Percentiles rank a stretch among this genome's conserved stretches.
phyloP scores from a whole-genome alignment of 2,797 vertebrate species.

The Onychomys leucogaster region DNA sequence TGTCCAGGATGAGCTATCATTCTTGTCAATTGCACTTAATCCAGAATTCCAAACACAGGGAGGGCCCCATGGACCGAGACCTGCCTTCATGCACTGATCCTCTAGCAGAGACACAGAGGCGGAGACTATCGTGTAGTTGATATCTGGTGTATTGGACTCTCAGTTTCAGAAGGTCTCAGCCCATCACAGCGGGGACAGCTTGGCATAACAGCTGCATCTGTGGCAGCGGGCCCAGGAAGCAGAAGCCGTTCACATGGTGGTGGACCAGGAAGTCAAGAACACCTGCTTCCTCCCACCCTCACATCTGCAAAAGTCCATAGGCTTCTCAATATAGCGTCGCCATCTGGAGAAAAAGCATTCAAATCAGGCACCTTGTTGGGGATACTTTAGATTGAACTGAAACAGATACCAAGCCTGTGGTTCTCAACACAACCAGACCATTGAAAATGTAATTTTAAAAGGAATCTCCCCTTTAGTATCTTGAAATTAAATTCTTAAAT shows the following conservation, averaged over 20 bases:
- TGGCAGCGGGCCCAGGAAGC: neutral
- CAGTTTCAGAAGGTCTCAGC: neutral
- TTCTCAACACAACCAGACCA: neutral
- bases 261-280: neutral
- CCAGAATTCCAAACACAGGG: neutral
- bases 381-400: neutral
- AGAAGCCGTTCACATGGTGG: neutral
- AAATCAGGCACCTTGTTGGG: neutral
- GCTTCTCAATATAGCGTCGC: neutral
- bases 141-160: neutral
- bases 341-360: neutral
- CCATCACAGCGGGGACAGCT: neutral
- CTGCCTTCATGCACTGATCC: neutral
- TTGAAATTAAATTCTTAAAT: constrained; percentile 59
- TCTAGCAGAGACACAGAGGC: neutral
- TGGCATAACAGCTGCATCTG: neutral
- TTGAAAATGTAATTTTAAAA: neutral
- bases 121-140: neutral
- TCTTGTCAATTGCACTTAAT: neutral
- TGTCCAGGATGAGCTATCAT: neutral
- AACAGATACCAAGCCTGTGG: neutral
- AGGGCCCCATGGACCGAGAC: neutral
- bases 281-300: neutral
- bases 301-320: neutral
- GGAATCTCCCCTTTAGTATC: neutral